phyloP scores from a whole-genome alignment of 2,888 invertebrate species.

The Phyllotreta cruciferae region DNA sequence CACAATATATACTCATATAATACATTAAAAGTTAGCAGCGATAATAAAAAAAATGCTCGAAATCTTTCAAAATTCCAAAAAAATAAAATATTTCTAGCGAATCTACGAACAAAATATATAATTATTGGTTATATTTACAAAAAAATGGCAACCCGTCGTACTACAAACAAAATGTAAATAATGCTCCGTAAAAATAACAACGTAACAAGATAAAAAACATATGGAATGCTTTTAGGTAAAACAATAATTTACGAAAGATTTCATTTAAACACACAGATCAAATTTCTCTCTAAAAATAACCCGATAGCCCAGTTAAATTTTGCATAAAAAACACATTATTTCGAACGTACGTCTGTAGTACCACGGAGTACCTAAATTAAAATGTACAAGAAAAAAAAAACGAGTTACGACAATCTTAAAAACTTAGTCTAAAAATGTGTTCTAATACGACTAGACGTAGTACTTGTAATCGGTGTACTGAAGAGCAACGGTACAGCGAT shows the following conservation, averaged over 20 bases:
- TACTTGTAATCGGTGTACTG: conserved; percentile 41
- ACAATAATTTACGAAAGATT: too few species aligned
- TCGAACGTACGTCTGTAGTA: too few species aligned
- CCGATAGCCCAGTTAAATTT: conserved; percentile 11
- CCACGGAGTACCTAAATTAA: conserved; percentile 31
- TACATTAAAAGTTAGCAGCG: conserved; percentile 14
- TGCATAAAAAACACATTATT: conserved; percentile 1
- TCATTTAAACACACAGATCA: conserved; percentile 20
- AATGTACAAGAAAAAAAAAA: conserved; percentile 37
- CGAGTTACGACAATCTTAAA: conserved; percentile 35
- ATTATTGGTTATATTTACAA: conserved; percentile 18
- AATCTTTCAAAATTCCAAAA: conserved; percentile 20
- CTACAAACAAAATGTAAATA: too few species aligned
- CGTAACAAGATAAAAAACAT: too few species aligned
- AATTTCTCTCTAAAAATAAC: neutral
- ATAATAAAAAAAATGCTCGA: conserved; percentile 9
- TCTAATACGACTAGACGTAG: conserved; percentile 48
- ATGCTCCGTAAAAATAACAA: too few species aligned
- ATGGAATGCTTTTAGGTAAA: too few species aligned
- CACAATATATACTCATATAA: conserved; percentile 15
- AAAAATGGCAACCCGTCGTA: neutral
- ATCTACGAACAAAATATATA: conserved; percentile 22
- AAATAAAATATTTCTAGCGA: conserved; percentile 18
- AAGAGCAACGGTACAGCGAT: conserved; percentile 29
- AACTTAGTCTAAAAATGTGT: conserved; percentile 39